phyloP scores from a whole-genome alignment of 2,797 vertebrate species.

The Saxicola maurus region DNA sequence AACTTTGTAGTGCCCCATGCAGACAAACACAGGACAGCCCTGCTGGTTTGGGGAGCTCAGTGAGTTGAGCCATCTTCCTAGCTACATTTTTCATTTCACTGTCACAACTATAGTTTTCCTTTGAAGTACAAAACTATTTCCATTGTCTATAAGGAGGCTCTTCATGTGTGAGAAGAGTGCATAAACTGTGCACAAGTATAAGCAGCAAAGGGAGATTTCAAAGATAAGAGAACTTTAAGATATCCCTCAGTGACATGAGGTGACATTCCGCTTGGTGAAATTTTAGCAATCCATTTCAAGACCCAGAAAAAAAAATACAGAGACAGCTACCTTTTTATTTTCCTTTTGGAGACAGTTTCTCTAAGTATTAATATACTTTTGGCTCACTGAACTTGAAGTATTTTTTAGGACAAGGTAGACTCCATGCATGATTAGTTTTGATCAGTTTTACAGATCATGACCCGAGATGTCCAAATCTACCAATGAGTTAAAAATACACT shows the following conservation, averaged over 20 bases:
- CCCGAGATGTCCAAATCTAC: neutral
- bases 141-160: neutral
- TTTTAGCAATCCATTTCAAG: neutral
- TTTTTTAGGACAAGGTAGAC: neutral
- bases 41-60: rapidly evolving
- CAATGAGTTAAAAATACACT: neutral
- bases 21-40: neutral
- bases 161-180: neutral
- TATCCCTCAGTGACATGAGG: neutral
- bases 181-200: neutral
- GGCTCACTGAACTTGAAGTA: neutral
- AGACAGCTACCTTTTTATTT: neutral
- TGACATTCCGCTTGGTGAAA: neutral
- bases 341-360: neutral
- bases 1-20: neutral
- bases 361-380: neutral
- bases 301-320: neutral
- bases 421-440: neutral
- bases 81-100: neutral
- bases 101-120: neutral
- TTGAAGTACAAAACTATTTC: neutral
- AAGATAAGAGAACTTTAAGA: neutral
- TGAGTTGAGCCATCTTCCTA: neutral
- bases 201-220: neutral
- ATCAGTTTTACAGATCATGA: neutral